phyloP scores from a whole-genome alignment of 1,140 invertebrate species.

The Steinernema khuongi region DNA sequence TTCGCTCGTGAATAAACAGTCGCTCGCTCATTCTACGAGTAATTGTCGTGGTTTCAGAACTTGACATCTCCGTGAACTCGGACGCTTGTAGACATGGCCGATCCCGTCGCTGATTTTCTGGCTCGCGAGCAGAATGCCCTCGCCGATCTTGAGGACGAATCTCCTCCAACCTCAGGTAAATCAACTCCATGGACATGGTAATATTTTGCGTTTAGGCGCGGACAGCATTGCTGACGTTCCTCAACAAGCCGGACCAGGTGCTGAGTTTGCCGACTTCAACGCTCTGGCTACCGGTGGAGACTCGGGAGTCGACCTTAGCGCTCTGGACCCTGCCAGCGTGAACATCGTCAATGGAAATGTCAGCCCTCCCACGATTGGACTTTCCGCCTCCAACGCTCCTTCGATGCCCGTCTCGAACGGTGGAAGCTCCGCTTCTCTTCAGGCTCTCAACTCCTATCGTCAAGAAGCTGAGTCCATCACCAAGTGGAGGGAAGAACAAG shows the following conservation, averaged over 20 bases:
- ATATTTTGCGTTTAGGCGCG: constrained; percentile 24
- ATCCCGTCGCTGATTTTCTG: constrained; percentile 49
- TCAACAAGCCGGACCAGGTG: neutral
- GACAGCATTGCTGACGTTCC: constrained; percentile 34
- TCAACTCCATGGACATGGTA: neutral
- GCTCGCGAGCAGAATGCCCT: constrained; percentile 44
- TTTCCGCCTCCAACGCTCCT: neutral
- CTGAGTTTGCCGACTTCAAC: neutral
- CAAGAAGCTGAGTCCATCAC: constrained; percentile 50
- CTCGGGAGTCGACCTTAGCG: constrained; percentile 40
- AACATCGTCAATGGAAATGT: constrained; percentile 16
- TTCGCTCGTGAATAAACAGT: too few relatives aligned
- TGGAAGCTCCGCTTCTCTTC: constrained; percentile 11
- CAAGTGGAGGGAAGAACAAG: constrained; percentile 47
- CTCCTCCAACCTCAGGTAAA: constrained; percentile 19
- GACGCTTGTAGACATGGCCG: constrained; percentile 24
- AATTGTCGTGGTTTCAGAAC: too few relatives aligned
- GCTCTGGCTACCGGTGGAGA: constrained; percentile 25
- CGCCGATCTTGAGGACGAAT: constrained; percentile 41
- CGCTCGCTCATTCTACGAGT: too few relatives aligned
- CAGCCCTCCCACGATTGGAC: neutral
- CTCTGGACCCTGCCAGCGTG: neutral
- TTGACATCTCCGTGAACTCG: neutral
- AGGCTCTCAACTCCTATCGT: constrained; percentile 7
- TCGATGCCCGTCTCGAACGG: constrained; percentile 21